These are phyloP conservation scores for Eupithecia exiguata DNA, from an alignment of 2,888 invertebrate species.

Conservation along the genomic window DNA sequence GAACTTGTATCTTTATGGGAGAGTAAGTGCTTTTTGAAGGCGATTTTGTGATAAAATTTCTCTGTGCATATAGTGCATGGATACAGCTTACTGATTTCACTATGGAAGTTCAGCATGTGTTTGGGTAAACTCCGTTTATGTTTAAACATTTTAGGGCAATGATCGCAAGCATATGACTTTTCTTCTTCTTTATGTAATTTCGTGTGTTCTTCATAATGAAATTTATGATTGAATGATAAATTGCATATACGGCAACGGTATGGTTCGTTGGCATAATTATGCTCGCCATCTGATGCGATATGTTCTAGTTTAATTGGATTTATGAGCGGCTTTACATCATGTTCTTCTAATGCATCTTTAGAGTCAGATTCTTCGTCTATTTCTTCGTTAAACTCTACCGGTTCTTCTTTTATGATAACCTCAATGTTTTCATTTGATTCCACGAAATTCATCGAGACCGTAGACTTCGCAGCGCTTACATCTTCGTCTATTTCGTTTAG, in stretches of 20 bases:
- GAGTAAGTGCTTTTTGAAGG: slow-evolving; percentile 3
- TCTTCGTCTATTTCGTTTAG: neutral
- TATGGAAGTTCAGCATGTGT: slow-evolving; percentile 1
- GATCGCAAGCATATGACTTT: neutral
- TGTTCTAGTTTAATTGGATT: neutral
- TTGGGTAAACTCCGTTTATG: neutral
- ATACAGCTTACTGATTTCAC: neutral
- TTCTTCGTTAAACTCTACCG: neutral
- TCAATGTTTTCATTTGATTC: too few relatives aligned
- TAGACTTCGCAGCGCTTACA: neutral
- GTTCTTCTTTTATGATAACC: too few relatives aligned
- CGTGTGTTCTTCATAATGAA: neutral
- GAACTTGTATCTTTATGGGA: neutral
- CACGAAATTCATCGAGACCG: too few relatives aligned
- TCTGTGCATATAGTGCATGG: neutral
- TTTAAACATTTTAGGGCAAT: slow-evolving; percentile 3
- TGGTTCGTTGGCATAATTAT: neutral
- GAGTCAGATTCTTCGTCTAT: neutral
- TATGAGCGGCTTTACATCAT: neutral
- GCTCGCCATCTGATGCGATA: too few relatives aligned
- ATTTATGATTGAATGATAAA: neutral
- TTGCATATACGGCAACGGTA: neutral
- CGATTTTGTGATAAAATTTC: neutral
- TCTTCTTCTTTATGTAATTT: slow-evolving; percentile 1
- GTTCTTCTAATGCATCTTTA: neutral